These are phyloP conservation scores for Diaphora mendica DNA, from an alignment of 2,888 invertebrate species.

Conservation along the genomic window DNA sequence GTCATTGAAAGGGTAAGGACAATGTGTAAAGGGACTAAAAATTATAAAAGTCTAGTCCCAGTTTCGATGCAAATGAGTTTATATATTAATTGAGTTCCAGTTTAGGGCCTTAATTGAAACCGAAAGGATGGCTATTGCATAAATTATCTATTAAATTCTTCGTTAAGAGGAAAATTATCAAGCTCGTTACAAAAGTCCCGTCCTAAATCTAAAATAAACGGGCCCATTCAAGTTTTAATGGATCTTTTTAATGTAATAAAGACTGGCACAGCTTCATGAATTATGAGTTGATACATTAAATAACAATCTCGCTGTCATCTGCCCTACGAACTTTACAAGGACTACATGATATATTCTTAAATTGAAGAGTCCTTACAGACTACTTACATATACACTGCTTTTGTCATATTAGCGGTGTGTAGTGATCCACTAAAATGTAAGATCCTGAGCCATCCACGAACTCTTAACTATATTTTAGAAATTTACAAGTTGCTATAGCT, in stretches of 20 bases:
- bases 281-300: neutral
- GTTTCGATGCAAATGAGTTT: constrained; percentile 27
- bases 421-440: neutral
- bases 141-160: constrained; percentile 32
- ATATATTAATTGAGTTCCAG: constrained; percentile 43
- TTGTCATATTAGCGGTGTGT: neutral
- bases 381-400: neutral
- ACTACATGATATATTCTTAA: neutral
- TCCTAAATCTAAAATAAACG: constrained; percentile 4
- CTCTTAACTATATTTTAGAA: neutral
- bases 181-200: constrained; percentile 9
- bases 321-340: neutral
- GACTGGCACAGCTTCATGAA: neutral
- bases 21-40: neutral
- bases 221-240: constrained; percentile 11
- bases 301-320: neutral
- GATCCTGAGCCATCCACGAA: no score
- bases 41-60: constrained; percentile 20
- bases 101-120: constrained; percentile 34
- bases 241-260: constrained; percentile 21
- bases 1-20: neutral
- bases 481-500: neutral
- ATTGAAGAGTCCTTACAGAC: neutral
- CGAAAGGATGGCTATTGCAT: constrained; percentile 33
- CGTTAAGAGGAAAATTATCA: constrained; percentile 27